A percentile compares a stretch with the other conserved stretches of the same genome.
phyloP scores from a whole-genome alignment of 2,113 vertebrate genomes.

The Genyomyrus donnyi region DNA sequence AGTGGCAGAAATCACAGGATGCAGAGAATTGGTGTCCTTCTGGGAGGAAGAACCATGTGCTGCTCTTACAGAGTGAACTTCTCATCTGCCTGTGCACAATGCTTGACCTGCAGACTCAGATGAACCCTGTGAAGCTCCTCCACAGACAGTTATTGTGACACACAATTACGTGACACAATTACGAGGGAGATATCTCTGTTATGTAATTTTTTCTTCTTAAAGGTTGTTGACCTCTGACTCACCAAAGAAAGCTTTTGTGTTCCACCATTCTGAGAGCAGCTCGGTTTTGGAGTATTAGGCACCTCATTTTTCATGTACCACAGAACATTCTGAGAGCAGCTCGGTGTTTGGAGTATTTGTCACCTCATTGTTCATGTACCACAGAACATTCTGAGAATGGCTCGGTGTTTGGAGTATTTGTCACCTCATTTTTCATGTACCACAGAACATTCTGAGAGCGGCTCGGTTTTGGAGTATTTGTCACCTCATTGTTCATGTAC shows the following conservation, averaged over 20 bases:
- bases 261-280: background rate
- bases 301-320: background rate
- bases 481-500: too few relatives aligned
- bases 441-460: too few relatives aligned
- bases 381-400: background rate
- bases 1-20: background rate
- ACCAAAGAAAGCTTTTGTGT: background rate
- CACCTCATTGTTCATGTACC: too few relatives aligned
- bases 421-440: background rate
- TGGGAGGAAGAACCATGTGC: background rate
- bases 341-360: too few relatives aligned
- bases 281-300: background rate
- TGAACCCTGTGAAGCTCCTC: background rate
- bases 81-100: background rate
- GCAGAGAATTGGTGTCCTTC: background rate
- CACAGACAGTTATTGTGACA: background rate
- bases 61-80: background rate
- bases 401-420: background rate
- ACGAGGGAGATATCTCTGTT: background rate
- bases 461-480: too few relatives aligned
- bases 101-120: background rate
- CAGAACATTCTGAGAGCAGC: too few relatives aligned
- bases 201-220: background rate
- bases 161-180: background rate
- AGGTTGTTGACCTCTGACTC: background rate